phyloP scores from a whole-genome alignment of 2,113 vertebrate species.

The Limanda limanda region DNA sequence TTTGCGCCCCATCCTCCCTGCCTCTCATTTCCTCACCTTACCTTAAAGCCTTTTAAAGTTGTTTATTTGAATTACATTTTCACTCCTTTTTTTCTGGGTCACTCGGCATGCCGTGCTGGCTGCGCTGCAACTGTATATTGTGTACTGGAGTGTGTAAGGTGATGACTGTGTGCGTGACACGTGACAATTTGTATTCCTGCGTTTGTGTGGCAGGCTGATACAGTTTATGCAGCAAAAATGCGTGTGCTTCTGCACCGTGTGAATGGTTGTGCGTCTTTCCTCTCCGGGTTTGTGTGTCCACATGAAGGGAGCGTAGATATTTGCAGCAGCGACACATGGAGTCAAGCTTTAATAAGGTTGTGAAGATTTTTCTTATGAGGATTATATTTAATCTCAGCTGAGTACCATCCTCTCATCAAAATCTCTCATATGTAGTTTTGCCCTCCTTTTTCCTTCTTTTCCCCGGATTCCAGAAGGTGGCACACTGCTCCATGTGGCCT shows the following conservation, averaged over 20 bases:
- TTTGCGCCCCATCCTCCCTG: background rate
- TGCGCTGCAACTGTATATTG: conserved; percentile 32
- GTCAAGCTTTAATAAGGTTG: conserved; percentile 35
- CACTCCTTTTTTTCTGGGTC: conserved; percentile 57
- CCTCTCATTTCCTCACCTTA: conserved; percentile 24
- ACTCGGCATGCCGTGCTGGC: conserved; percentile 9
- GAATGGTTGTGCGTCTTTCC: background rate
- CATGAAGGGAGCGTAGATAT: background rate
- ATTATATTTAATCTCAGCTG: conserved; percentile 46
- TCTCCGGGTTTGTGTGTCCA: background rate
- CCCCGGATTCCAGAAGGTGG: conserved; percentile 59
- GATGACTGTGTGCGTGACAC: conserved; percentile 13
- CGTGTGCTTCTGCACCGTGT: conserved; percentile 8
- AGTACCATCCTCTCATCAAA: conserved; percentile 19
- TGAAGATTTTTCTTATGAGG: conserved; percentile 33
- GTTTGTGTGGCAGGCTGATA: conserved; percentile 21
- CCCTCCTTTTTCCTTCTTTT: conserved; percentile 49
- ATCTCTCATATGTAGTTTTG: conserved; percentile 39
- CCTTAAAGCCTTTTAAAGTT: conserved; percentile 39
- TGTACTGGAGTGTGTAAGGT: conserved; percentile 44
- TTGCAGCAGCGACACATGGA: conserved; percentile 21
- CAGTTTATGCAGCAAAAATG: conserved; percentile 37
- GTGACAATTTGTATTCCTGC: conserved; percentile 30
- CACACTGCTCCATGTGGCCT: conserved; percentile 73
- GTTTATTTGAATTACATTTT: conserved; percentile 45